Conservation (phyloP, 2,113 vertebrate species). For the Sebastes schlegelii region DNA sequence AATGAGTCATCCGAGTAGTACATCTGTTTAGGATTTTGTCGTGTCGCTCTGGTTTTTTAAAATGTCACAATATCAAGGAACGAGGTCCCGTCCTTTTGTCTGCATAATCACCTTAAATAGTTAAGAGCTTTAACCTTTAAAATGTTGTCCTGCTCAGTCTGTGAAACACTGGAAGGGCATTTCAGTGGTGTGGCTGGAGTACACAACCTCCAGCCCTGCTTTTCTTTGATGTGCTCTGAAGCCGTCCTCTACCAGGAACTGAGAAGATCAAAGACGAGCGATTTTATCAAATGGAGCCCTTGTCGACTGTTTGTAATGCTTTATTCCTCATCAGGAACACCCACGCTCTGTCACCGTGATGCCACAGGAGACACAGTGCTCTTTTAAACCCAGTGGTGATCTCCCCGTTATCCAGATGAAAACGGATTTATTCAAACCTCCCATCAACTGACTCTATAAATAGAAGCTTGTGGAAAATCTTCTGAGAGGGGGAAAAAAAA, state of each 20-base stretch:
- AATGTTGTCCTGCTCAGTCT: constrained; percentile 27
- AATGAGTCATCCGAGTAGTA: constrained; percentile 65
- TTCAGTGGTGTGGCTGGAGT: constrained; percentile 47
- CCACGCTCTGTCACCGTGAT: constrained; percentile 63
- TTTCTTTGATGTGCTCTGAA: constrained; percentile 69
- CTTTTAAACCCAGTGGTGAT: constrained; percentile 81
- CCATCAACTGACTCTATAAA: constrained; percentile 81
- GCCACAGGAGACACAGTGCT: constrained; percentile 74
- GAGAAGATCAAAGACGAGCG: constrained; percentile 75
- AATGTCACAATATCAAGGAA: constrained; percentile 35
- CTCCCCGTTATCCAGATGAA: constrained; percentile 83
- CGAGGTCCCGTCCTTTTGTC: constrained; percentile 39
- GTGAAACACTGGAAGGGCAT: constrained; percentile 20
- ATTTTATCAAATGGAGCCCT: constrained; percentile 76
- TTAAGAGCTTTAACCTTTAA: constrained; percentile 60
- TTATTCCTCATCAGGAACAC: constrained; percentile 73
- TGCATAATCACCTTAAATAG: constrained; percentile 61
- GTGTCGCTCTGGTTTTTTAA: constrained; percentile 44
- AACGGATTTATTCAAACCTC: constrained; percentile 83
- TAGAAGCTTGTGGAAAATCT: constrained; percentile 81
- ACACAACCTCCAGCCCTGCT: constrained; percentile 55
- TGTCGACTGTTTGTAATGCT: constrained; percentile 73
- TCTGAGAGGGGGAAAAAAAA: constrained; percentile 55
- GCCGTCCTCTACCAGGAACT: constrained; percentile 63
- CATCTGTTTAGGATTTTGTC: constrained; percentile 52